phyloP scores from a whole-genome alignment of 2,113 vertebrate genomes.

The Setophaga kirtlandii region DNA sequence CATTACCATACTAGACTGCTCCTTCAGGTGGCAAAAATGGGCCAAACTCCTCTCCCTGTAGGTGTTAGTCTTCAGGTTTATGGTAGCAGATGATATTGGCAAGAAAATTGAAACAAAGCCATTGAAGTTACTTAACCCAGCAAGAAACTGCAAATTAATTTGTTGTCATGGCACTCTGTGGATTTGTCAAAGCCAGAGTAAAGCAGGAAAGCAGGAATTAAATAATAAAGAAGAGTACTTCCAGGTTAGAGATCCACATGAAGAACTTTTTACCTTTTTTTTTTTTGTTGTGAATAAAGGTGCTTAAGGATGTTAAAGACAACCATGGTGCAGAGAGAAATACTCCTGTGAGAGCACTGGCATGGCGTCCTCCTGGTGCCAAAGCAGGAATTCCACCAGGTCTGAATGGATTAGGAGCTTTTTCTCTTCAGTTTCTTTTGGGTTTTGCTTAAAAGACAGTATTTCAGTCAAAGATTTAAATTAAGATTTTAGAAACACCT shows the following conservation, averaged over 20 bases:
- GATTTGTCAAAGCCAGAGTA: not conserved
- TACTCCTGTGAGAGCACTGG: not conserved
- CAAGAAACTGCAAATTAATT: not conserved
- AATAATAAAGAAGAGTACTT: not conserved
- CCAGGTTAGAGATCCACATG: not conserved
- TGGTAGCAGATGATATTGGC: not conserved
- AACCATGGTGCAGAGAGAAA: slow-evolving; percentile 8
- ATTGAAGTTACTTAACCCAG: not conserved
- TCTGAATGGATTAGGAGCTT: slow-evolving; percentile 12
- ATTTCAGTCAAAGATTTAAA: not conserved
- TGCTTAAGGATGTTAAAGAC: slow-evolving; percentile 61
- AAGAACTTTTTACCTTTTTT: not conserved
- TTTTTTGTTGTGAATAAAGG: not conserved
- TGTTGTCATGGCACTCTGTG: not conserved
- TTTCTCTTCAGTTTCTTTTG: not conserved
- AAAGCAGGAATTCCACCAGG: slow-evolving; percentile 72
- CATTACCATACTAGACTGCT: not conserved
- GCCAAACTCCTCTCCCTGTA: not conserved
- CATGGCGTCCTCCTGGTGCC: slow-evolving; percentile 62
- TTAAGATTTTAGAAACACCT: not conserved
- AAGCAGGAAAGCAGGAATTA: not conserved
- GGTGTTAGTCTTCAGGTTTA: not conserved
- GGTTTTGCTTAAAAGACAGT: not conserved
- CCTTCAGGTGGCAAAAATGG: not conserved
- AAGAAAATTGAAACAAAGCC: not conserved